These are phyloP conservation scores for Baryphthengus martii DNA, from an alignment of 2,113 vertebrate genomes.

Conservation along the genomic window DNA sequence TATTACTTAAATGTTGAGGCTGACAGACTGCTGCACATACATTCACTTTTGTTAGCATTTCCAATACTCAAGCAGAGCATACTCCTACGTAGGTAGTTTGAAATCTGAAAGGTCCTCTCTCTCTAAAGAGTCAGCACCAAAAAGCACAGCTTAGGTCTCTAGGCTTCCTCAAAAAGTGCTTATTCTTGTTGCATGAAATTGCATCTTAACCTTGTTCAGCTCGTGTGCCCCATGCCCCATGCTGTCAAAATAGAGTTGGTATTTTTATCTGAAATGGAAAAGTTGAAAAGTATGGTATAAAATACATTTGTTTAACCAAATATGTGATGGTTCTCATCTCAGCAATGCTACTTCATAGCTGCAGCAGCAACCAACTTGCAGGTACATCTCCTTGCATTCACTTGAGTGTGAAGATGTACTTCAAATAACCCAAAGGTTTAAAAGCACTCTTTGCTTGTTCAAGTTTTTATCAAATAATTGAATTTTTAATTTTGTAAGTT, in stretches of 20 bases:
- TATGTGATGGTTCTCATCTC: not conserved
- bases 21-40: not conserved
- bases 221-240: rapidly evolving
- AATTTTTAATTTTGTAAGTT: constrained; percentile 52
- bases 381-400: not conserved
- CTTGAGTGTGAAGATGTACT: not conserved
- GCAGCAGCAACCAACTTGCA: not conserved
- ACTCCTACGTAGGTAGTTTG: rapidly evolving
- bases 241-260: not conserved
- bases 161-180: not conserved
- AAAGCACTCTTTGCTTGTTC: not conserved
- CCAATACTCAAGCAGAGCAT: not conserved
- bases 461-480: constrained; percentile 38
- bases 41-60: not conserved
- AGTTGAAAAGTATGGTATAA: not conserved
- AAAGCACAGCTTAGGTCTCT: not conserved
- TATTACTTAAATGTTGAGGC: not conserved
- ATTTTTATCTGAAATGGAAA: not conserved
- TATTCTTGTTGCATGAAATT: not conserved
- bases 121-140: not conserved
- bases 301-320: not conserved
- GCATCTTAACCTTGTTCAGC: not conserved
- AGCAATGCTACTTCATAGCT: not conserved
- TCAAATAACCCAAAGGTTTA: constrained; percentile 30
- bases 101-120: not conserved